phyloP scores from a whole-genome alignment of 2,113 vertebrate genomes.

The Hepsetus odoe region DNA sequence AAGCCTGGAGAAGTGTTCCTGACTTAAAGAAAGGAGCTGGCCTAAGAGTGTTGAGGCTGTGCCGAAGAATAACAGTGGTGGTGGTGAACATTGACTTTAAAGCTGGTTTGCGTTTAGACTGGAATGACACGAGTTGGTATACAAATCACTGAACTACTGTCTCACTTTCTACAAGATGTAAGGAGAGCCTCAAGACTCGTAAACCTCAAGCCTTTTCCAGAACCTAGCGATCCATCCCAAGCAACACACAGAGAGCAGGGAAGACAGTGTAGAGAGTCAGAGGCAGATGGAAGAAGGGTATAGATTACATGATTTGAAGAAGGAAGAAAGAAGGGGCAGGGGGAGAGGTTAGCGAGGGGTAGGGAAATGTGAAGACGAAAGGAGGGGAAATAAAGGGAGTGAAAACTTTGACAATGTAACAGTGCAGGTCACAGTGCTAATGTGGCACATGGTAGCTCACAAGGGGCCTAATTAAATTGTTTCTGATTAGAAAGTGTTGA shows the following conservation, averaged over 20 bases:
- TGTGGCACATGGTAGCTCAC: slow-evolving; percentile 49
- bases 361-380: background rate
- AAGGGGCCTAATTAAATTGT: slow-evolving; percentile 64
- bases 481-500: slow-evolving; percentile 56
- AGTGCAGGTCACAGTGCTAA: slow-evolving; percentile 47
- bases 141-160: too few species aligned
- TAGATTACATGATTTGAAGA: background rate
- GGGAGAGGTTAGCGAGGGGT: background rate
- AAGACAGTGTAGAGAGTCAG: slow-evolving; percentile 18
- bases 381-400: background rate
- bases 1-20: too few species aligned
- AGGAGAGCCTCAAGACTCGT: too few species aligned
- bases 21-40: too few species aligned
- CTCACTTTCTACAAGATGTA: too few species aligned
- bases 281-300: background rate
- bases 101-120: too few species aligned
- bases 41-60: too few species aligned
- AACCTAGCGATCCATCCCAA: background rate
- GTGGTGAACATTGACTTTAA: too few species aligned
- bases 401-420: slow-evolving; percentile 36
- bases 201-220: too few species aligned
- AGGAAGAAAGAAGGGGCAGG: slow-evolving; percentile 23
- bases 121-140: too few species aligned
- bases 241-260: background rate
- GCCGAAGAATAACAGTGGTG: too few species aligned